Evolutionary conservation across 2,888 invertebrate genomes (phyloP).

Genomic region (Chaetogeoica ovagalla): DNA sequence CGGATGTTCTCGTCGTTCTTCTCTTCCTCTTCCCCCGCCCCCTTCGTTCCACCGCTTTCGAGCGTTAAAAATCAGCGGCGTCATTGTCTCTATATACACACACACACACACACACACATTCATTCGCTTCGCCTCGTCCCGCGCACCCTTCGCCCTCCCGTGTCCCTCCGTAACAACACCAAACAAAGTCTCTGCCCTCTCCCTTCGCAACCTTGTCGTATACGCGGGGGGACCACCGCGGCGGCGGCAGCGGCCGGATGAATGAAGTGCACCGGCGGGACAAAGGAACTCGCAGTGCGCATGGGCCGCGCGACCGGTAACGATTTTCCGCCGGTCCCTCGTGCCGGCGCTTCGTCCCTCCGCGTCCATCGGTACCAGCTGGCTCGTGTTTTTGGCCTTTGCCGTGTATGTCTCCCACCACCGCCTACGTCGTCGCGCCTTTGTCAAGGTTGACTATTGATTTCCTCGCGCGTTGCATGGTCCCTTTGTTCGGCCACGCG

Average conservation of each 20-base stretch:
- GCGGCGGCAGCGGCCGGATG: constrained; percentile 25
- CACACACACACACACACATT: background rate
- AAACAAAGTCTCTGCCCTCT: no score
- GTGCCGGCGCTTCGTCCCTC: background rate
- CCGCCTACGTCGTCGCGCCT: constrained; percentile 37
- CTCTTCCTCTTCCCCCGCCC: background rate
- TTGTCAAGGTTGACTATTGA: constrained; percentile 53
- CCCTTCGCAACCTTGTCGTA: no score
- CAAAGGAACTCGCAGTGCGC: constrained; percentile 47
- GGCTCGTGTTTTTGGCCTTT: constrained; percentile 10
- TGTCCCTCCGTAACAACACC: background rate
- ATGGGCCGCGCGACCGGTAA: constrained; percentile 32
- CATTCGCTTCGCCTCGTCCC: background rate
- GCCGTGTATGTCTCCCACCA: background rate
- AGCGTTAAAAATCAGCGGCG: constrained; percentile 27
- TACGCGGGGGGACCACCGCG: background rate
- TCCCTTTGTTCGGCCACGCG: constrained; percentile 36
- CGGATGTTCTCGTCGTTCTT: no score
- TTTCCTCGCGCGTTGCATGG: constrained; percentile 25
- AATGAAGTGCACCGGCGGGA: constrained; percentile 49
- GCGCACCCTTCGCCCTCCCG: background rate
- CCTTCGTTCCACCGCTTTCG: background rate
- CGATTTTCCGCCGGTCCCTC: constrained; percentile 37
- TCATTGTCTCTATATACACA: constrained; percentile 6
- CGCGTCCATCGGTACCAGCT: constrained; percentile 8